phyloP scores from a whole-genome alignment of 1,140 invertebrate genomes.

The Mycetomoellerius zeteki region DNA sequence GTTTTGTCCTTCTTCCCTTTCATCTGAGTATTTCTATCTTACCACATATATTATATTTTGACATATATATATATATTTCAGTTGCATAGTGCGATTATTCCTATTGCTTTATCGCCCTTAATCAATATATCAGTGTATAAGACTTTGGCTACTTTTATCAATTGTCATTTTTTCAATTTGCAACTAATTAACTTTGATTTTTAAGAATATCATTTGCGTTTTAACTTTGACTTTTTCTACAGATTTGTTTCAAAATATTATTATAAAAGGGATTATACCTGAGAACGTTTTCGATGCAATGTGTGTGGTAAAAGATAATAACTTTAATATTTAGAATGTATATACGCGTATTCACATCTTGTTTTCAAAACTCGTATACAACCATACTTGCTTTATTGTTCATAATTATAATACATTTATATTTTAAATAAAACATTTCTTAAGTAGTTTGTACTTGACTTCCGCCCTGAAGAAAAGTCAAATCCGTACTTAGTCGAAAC shows the following conservation, averaged over 20 bases:
- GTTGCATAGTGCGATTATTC: background rate
- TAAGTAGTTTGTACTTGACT: too few relatives aligned
- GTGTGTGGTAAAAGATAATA: background rate
- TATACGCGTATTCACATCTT: background rate
- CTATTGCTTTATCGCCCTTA: background rate
- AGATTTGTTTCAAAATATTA: background rate
- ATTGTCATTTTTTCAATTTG: constrained; percentile 59
- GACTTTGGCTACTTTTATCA: constrained; percentile 43
- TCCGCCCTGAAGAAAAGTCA: too few relatives aligned
- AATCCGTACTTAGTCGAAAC: too few relatives aligned
- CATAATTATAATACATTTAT: background rate
- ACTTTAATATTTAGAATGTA: background rate
- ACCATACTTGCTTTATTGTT: background rate
- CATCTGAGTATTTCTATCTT: constrained; percentile 25
- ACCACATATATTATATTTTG: constrained; percentile 20
- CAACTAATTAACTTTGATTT: constrained; percentile 64
- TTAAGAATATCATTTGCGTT: constrained; percentile 9
- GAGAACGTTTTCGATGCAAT: background rate
- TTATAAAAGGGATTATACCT: background rate
- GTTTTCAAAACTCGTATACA: background rate
- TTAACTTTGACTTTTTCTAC: background rate
- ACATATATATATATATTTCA: constrained; percentile 12
- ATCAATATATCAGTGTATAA: constrained; percentile 31
- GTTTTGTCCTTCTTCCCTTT: constrained; percentile 7
- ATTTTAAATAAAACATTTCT: background rate